Evolutionary conservation across 2,888 invertebrate genomes (phyloP), one percentile per base, ranked within the genome.

Genomic region (Perizoma affinitatum): DNA sequence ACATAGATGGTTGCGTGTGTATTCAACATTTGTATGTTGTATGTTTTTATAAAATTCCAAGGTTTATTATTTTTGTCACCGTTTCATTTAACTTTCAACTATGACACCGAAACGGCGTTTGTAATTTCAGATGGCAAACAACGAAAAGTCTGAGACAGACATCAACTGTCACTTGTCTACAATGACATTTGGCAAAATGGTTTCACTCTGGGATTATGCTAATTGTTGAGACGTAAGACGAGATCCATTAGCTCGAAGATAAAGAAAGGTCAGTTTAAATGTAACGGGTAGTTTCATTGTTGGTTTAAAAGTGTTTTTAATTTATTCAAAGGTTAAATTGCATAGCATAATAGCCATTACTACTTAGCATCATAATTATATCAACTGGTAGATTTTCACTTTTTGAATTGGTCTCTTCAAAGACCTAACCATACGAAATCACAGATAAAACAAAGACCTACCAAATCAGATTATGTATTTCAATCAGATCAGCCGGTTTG

Each of bases 261-360:
- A 86, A 84, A 71, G 67, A 84, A 87, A 87, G 87, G 87, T 86
- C 82, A 71, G 54, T 70, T 71, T 54, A 77, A 67, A 67, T 58
- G 57, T 43, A 41, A 45, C 43, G 7, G 33, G 44, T 51, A 11
- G 45, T 33, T 46, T 46, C 41, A 54, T 47, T 40, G 46, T 47
- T n/a, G n/a, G 45, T 44, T 38, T 5, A 38, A 53, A 45, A 11
- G 38, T 11, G 43, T 4, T 40, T 11, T n/a, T 38, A 22, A 40
- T 38, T 49, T 48, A 48, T 48, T 48, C 7, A 36, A 36, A 22
- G 22, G 22, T 22, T 22, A 22, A 22, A 22, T 22, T 22, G 22
- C 22, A 1, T 22, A 22, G 22, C 22, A 22, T 22, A 22, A 22
- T 22, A 22, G 22, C 22, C 3, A 22, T 22, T 22, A 2, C 22